These are phyloP conservation scores for Brienomyrus longianalis DNA, from an alignment of 2,113 vertebrate genomes.

Conservation along the genomic window DNA sequence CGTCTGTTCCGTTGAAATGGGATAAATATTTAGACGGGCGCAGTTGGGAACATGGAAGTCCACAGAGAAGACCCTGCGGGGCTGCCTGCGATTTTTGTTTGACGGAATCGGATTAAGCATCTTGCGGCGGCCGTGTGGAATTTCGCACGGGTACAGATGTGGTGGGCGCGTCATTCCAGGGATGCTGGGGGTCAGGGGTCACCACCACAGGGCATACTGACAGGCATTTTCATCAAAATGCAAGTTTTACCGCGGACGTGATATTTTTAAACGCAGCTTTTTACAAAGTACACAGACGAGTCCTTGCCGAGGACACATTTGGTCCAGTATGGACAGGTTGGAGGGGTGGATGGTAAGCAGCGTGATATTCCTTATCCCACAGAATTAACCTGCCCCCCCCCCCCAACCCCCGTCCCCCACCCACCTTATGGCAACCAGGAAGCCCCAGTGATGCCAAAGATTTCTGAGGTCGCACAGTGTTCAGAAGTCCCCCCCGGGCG, in stretches of 20 bases:
- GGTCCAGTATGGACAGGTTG: neutral
- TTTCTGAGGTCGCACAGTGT: neutral
- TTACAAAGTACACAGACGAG: neutral
- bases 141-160: neutral
- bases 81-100: neutral
- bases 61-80: too few relatives aligned
- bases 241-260: neutral
- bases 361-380: neutral
- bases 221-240: neutral
- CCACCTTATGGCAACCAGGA: neutral
- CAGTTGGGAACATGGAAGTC: neutral
- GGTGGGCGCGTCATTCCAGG: neutral
- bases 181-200: neutral
- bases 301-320: neutral
- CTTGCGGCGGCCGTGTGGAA: neutral
- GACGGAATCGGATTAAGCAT: neutral
- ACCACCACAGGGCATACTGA: neutral
- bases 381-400: neutral
- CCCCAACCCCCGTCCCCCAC: neutral
- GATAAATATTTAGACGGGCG: neutral
- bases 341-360: neutral
- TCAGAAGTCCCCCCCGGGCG: neutral
- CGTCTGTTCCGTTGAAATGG: neutral
- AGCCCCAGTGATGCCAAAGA: neutral
- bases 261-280: neutral